A percentile compares a stretch with the other conserved stretches of the same genome.
These are phyloP conservation scores for Helicoverpa assulta DNA, from an alignment of 2,888 invertebrate genomes.

Conservation along the genomic window DNA sequence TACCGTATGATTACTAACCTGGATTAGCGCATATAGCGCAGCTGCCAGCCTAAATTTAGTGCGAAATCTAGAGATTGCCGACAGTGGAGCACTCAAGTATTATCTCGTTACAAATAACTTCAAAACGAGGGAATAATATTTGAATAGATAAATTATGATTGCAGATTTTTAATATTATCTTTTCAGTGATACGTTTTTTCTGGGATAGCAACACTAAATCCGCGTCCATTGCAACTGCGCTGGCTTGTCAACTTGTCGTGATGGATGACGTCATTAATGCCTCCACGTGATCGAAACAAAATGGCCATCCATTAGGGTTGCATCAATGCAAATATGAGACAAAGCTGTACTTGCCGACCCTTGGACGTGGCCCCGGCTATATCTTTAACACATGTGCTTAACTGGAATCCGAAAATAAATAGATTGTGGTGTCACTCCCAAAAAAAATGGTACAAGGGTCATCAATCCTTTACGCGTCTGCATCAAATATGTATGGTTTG, in stretches of 20 bases:
- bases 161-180: slow-evolving; percentile 38
- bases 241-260: slow-evolving; percentile 79
- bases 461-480: slow-evolving; percentile 82
- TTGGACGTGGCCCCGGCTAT: slow-evolving; percentile 29
- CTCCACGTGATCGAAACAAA: slow-evolving; percentile 77
- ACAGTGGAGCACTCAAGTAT: slow-evolving; percentile 36
- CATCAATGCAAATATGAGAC: slow-evolving; percentile 66
- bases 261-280: slow-evolving; percentile 85
- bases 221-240: slow-evolving; percentile 78
- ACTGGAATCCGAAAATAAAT: slow-evolving; percentile 71
- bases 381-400: slow-evolving; percentile 57
- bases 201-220: slow-evolving; percentile 62
- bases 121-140: slow-evolving; percentile 30
- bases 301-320: slow-evolving; percentile 72
- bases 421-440: slow-evolving; percentile 73
- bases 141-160: slow-evolving; percentile 29
- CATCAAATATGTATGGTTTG: slow-evolving; percentile 86
- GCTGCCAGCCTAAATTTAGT: slow-evolving; percentile 63
- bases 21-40: slow-evolving; percentile 69
- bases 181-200: slow-evolving; percentile 39
- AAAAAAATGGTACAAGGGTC: slow-evolving; percentile 76
- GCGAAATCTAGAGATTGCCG: slow-evolving; percentile 59
- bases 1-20: slow-evolving; percentile 79
- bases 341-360: slow-evolving; percentile 30
- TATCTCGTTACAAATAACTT: slow-evolving; percentile 36